phyloP scores from a whole-genome alignment of 2,888 invertebrate genomes.

The Pocota personata region DNA sequence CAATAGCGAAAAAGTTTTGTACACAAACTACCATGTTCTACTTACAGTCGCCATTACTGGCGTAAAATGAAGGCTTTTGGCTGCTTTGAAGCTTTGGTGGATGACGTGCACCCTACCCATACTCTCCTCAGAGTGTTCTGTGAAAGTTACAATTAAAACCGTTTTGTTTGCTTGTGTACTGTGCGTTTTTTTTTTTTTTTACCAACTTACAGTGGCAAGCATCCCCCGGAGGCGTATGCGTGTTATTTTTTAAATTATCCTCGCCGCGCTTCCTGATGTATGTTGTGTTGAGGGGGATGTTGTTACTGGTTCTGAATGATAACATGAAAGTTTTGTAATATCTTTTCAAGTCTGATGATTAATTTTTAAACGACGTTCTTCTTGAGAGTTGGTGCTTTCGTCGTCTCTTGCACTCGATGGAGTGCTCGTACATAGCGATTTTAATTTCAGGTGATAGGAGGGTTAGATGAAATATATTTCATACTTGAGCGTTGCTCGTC shows the following conservation, averaged over 20 bases:
- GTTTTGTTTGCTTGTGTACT: slow-evolving; percentile 29
- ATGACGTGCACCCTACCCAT: neutral
- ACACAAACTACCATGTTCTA: neutral
- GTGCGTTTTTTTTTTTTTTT: too few relatives aligned
- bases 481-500: neutral
- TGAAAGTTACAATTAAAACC: slow-evolving; percentile 50
- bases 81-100: neutral
- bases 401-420: neutral
- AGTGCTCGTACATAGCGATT: slow-evolving; percentile 40
- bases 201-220: neutral
- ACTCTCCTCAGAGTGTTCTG: neutral
- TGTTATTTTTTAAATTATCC: slow-evolving; percentile 54
- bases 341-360: slow-evolving; percentile 53
- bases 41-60: slow-evolving; percentile 1
- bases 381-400: neutral
- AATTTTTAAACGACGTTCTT: slow-evolving; percentile 46
- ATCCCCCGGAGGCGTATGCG: slow-evolving; percentile 26
- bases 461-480: neutral
- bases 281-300: neutral
- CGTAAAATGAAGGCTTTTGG: neutral
- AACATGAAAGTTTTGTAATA: slow-evolving; percentile 56
- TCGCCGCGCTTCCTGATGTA: slow-evolving; percentile 7
- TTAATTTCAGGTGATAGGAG: slow-evolving; percentile 43
- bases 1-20: neutral
- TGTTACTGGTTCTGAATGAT: slow-evolving; percentile 16